These are phyloP conservation scores for Standfussiana lucernea DNA, from an alignment of 2,888 invertebrate species.

Conservation along the genomic window DNA sequence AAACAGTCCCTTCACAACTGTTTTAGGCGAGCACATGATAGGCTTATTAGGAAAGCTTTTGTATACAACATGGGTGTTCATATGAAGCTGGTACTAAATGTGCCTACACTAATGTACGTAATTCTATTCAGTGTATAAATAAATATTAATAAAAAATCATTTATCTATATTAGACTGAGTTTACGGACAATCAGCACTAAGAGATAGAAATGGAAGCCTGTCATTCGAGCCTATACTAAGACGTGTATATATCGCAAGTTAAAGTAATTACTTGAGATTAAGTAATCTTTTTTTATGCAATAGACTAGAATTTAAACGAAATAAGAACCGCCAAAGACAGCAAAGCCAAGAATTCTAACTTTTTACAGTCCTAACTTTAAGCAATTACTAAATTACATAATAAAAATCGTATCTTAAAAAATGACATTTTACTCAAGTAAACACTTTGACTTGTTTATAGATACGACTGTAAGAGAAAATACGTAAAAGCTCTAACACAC, in stretches of 20 bases:
- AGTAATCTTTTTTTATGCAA: too few species aligned
- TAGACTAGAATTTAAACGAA: too few species aligned
- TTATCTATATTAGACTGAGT: background rate
- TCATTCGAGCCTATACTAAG: background rate
- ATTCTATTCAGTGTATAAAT: constrained; percentile 5
- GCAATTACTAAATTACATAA: too few species aligned
- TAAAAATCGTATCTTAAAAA: too few species aligned
- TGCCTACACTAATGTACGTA: background rate
- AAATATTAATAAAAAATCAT: background rate
- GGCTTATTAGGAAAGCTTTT: constrained; percentile 40
- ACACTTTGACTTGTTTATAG: too few species aligned
- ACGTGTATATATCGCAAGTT: too few species aligned
- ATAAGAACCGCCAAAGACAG: too few species aligned
- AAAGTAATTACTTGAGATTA: too few species aligned
- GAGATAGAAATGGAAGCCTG: background rate
- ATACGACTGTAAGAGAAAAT: too few species aligned
- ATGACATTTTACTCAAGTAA: too few species aligned
- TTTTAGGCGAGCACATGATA: constrained; percentile 18
- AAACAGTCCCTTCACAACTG: constrained; percentile 34
- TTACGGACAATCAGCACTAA: background rate
- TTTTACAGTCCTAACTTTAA: too few species aligned
- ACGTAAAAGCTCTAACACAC: background rate
- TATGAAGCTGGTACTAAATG: constrained; percentile 6
- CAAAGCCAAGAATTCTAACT: too few species aligned
- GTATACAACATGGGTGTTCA: background rate